Evolutionary conservation across 1,140 invertebrate species (phyloP), one percentile per base, ranked within the genome.

Genomic region (Bradynema listronoti): DNA sequence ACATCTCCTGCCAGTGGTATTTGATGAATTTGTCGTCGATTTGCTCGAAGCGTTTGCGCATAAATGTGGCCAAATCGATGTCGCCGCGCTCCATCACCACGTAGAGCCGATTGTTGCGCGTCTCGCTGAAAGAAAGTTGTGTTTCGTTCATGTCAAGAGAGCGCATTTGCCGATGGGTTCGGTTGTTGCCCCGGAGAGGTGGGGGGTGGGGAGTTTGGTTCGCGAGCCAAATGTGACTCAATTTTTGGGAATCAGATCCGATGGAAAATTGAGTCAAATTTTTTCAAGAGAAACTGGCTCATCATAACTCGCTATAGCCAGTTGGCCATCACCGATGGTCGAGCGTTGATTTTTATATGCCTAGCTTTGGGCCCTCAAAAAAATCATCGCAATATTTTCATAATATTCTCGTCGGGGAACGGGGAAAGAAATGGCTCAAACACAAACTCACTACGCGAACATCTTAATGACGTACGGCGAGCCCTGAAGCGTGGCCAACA

Each of bases 31-130:
- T 79, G 50, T 84, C 78, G 56, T 83, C 83, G 45, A 80, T 46
- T 56, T 78, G 64, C 52, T 79, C 68, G 42, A 68, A 58, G 32
- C 59, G 61, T 51, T 82, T 81, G 68, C 84, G 85, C n/a, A 92
- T 79, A 33, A 89, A 83, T 64, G 83, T 83, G 53, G 86, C 86
- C 50, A 97, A 83, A 81, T 96, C 92, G 14, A 85, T 86, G 63
- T 91, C 89, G 0, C 93, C 92, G 73, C 86, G 86, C 80, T 97
- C 93, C 86, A 97, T 85, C 2, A 96, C 85, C 53, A 95, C 84
- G 61, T 86, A 86, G 4, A 94, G 81, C 45, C 77, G 61, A 5
- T 72, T 56, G 30, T 78, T 64, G 34, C 80, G 69, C 56, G 80
- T 78, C 69, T 85, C 83, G 78, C 82, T 84, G 68, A 32, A 80